phyloP scores from a whole-genome alignment of 2,888 invertebrate genomes.

The Mythimna lalbum region DNA sequence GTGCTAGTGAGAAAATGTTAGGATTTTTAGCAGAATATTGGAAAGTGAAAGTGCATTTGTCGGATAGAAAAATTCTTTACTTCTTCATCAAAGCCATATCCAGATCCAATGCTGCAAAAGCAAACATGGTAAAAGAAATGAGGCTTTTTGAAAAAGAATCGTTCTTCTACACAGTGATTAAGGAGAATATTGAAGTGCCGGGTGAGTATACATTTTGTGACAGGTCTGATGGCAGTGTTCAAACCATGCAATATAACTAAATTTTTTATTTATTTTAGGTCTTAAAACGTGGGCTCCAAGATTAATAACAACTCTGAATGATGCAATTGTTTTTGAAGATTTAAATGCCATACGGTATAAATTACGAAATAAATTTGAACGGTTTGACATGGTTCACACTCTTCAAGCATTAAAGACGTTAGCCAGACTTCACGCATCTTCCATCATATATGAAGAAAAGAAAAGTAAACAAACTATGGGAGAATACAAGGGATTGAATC shows the following conservation, averaged over 20 bases:
- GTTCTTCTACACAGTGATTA: conserved; percentile 79
- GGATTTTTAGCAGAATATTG: conserved; percentile 86
- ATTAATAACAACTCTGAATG: conserved; percentile 73
- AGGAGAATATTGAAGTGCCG: conserved; percentile 72
- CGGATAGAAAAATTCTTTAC: conserved; percentile 64
- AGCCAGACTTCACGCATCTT: conserved; percentile 88
- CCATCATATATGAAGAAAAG: conserved; percentile 87
- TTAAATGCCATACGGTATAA: conserved; percentile 77
- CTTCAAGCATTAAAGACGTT: conserved; percentile 84
- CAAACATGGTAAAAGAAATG: conserved; percentile 80
- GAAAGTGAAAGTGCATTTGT: conserved; percentile 77
- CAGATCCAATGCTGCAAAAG: conserved; percentile 80
- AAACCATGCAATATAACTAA: background rate
- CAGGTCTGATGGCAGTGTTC: background rate
- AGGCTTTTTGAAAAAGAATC: conserved; percentile 81
- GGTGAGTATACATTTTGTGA: conserved; percentile 70
- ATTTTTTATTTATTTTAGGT: conserved; percentile 67
- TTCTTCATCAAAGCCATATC: conserved; percentile 85
- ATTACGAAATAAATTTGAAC: conserved; percentile 76
- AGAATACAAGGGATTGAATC: conserved; percentile 71
- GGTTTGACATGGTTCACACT: conserved; percentile 86
- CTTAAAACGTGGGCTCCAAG: conserved; percentile 80
- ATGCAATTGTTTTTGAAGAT: conserved; percentile 85
- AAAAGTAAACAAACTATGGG: conserved; percentile 73
- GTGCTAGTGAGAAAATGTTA: conserved; percentile 84